Base-by-base conservation (phyloP, 92 coral and sea anemone genomes). In the Diadumene lineata region DNA sequence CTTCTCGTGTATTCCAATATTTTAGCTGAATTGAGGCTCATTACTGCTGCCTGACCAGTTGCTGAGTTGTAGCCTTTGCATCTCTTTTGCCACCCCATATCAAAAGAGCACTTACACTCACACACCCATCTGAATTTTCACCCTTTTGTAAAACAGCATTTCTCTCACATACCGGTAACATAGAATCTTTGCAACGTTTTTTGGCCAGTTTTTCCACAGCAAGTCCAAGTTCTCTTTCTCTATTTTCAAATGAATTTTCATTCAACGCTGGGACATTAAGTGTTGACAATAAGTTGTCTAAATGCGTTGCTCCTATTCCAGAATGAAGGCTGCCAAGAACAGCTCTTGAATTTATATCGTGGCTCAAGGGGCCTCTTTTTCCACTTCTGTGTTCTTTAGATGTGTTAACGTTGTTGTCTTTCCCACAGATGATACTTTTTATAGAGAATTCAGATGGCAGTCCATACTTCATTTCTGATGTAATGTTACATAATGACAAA, bases 31-130 rank as follows among this genome's bases (percentile, higher is more conserved):
- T 70, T 19, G 19, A 62, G 72, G 16, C 92, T 66, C 89, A 88
- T 88, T 0, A 60, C 86, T 30, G 84, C 86, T 31, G 72, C 89
- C 23, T 80, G 86, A n/a, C 84, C 84, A 21, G 84, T 44, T 30
- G 71, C 61, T 11, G 81, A 77, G 23, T 77, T 74, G 50, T 64
- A 64, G 43, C 81, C 50, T 7, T 43, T 50, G 31, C 66, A 64
- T 19, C 81, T 30, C 65, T 76, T 76, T 30, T 73, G 8, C 81
- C 81, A 76, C 29, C 65, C 73, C 81, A 76, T 76, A 32, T 76
- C 81, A 56, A 64, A 51, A 6, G 73, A 79, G n/a, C n/a, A n/a
- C n/a, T n/a, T n/a, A n/a, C n/a, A n/a, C n/a, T n/a, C 63, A 72
- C 84, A 34, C 70, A 64, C 78, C 70, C 71, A 0, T 34, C 64